Percentiles rank a stretch among this genome's conserved stretches.
These are phyloP conservation scores for Atrichornis clamosus DNA, from an alignment of 2,113 vertebrate species.

Conservation along the genomic window DNA sequence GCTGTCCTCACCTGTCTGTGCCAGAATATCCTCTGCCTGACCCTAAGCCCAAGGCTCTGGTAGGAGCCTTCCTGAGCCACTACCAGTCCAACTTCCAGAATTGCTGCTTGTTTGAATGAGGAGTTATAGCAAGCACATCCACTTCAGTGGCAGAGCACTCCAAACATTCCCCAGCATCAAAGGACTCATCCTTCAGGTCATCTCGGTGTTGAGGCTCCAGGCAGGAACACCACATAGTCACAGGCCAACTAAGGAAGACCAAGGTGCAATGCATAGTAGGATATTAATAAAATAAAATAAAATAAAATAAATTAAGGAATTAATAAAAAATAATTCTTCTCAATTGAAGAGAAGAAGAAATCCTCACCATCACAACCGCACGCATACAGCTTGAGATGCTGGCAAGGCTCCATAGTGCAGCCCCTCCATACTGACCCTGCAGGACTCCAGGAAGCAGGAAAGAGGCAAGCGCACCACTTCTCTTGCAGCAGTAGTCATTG, in stretches of 20 bases:
- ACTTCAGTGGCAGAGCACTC: not conserved
- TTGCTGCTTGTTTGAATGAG: not conserved
- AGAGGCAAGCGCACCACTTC: fast-evolving
- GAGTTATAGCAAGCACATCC: not conserved
- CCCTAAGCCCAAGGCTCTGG: not conserved
- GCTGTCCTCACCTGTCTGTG: not conserved
- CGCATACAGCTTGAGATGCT: not conserved
- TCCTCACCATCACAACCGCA: not conserved
- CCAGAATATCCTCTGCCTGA: not conserved
- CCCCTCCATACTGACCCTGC: fast-evolving
- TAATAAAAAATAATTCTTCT: too few relatives aligned
- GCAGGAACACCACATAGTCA: not conserved
- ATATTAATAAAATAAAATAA: too few relatives aligned
- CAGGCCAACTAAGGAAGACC: not conserved
- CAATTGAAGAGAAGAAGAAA: not conserved
- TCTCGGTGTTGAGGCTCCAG: not conserved
- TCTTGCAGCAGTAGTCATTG: not conserved
- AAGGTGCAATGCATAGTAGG: not conserved
- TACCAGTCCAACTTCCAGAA: fast-evolving
- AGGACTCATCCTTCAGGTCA: not conserved
- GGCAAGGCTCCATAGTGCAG: not conserved
- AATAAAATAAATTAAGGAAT: too few relatives aligned
- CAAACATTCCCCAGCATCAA: not conserved
- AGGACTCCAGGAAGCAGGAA: not conserved
- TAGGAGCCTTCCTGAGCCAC: not conserved